Evolutionary conservation across 2,113 vertebrate species (phyloP).

Genomic region (Sphyrna mokarran): DNA sequence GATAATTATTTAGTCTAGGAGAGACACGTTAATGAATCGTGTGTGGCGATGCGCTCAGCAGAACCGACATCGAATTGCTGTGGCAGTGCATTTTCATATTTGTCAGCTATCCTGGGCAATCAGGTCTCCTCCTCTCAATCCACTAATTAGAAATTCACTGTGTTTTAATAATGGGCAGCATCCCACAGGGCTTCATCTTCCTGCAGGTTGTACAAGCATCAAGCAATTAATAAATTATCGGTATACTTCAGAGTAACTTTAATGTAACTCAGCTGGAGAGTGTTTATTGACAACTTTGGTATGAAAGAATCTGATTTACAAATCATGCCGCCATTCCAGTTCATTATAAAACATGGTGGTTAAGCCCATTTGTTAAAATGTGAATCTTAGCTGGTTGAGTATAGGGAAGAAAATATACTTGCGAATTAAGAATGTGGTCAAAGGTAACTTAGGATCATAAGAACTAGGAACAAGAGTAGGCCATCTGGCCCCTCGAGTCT

Average conservation of each 20-base stretch:
- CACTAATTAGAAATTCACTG: not conserved
- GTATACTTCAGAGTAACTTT: not conserved
- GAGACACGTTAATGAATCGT: not conserved
- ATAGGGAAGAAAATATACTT: not conserved
- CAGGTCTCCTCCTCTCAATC: not conserved
- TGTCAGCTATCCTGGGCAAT: not conserved
- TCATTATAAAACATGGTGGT: not conserved
- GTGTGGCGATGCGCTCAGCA: not conserved
- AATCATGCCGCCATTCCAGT: not conserved
- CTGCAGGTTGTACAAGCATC: not conserved
- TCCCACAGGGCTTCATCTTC: not conserved
- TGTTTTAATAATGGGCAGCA: not conserved
- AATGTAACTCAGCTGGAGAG: not conserved
- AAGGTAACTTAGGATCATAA: not conserved
- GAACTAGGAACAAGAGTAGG: too few relatives aligned
- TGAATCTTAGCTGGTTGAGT: not conserved
- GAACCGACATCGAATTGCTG: not conserved
- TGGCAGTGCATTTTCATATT: not conserved
- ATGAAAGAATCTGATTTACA: not conserved
- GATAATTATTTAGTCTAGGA: not conserved
- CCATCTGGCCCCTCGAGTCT: too few relatives aligned
- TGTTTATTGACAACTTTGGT: not conserved
- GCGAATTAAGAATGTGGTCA: not conserved
- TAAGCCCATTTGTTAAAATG: not conserved
- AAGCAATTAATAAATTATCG: slow-evolving; percentile 4